Percentiles rank a stretch among this genome's conserved stretches.
phyloP scores from a whole-genome alignment of 2,797 vertebrate genomes.

The Cetoscarus ocellatus region DNA sequence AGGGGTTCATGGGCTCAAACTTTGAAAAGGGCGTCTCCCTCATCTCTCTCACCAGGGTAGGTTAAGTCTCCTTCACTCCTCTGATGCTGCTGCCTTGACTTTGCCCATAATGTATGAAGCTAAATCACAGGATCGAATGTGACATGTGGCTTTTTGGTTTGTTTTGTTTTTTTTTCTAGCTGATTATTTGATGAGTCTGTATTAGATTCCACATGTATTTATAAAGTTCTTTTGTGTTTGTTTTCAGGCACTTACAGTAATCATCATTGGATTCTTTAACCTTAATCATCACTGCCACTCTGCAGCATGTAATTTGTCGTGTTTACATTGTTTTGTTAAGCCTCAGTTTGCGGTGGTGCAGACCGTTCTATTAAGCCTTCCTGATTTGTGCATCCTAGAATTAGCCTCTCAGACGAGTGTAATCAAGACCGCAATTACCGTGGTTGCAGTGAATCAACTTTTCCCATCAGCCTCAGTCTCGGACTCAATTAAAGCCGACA shows the following conservation, averaged over 20 bases:
- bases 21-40: slow-evolving; percentile 84
- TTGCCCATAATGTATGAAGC: slow-evolving; percentile 24
- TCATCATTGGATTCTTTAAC: slow-evolving; percentile 67
- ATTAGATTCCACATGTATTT: slow-evolving; percentile 48
- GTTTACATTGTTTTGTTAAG: slow-evolving; percentile 58
- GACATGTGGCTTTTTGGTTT: slow-evolving; percentile 16
- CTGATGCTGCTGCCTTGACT: slow-evolving; percentile 30
- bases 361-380: slow-evolving; percentile 54
- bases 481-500: slow-evolving; percentile 72
- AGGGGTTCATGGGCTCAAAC: slow-evolving; percentile 82
- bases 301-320: slow-evolving; percentile 52
- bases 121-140: slow-evolving; percentile 23
- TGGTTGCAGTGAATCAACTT: slow-evolving; percentile 65
- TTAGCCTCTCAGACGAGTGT: slow-evolving; percentile 65
- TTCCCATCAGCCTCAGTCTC: slow-evolving; percentile 59
- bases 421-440: slow-evolving; percentile 78
- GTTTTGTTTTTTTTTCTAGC: background rate
- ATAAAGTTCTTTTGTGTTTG: slow-evolving; percentile 62
- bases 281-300: slow-evolving; percentile 67
- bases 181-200: slow-evolving; percentile 63
- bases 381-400: slow-evolving; percentile 61
- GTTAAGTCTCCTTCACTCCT: slow-evolving; percentile 42
- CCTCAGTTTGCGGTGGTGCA: slow-evolving; percentile 26
- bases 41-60: slow-evolving; percentile 70
- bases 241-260: slow-evolving; percentile 56